Base-by-base conservation (phyloP, 2,113 vertebrate species). In the Salvelinus fontinalis region DNA sequence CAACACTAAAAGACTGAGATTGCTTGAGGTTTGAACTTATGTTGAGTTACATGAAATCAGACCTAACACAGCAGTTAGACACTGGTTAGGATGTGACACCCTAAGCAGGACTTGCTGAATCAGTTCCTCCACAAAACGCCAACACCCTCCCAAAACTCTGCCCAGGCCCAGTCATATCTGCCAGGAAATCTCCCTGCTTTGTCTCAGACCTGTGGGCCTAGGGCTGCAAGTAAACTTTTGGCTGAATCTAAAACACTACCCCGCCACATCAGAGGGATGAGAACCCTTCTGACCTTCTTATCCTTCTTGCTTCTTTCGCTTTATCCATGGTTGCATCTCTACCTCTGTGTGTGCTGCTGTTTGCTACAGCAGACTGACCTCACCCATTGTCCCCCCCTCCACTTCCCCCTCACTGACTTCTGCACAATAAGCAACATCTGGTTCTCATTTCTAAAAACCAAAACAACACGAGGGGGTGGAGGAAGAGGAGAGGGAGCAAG, bases 371-470 rank as follows among this genome's bases (percentile, higher is more conserved):
- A 49, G 54, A 74, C 77, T 78, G 70, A 75, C 77, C 67, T 34
- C 74, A 39, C 74, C 51, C 49, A 5, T 64, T 27, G 60, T 24
- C 76, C 65, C 77, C 26, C 80, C 59, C 22, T 44, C 54, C 62
- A 18, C 44, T 67, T 70, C 73, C 67, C 71, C 78, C 29, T 22
- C 27, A 31, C 83, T 85, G 83, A 88, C 78, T 86, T 84, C 75
- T 89, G 90, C 89, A 93, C 90, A 92, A 91, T 92, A 90, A 90
- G 86, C 85, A 90, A 92, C 92, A 94, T 94, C 92, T 94, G 92
- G 84, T 92, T 92, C 90, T 91, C 91, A 90, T 94, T 92, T 90
- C 85, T 71, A 79, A 82, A 91, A 91, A 89, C 86, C 90, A 92
- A 92, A 93, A 94, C 89, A 93, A 93, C 90, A 83, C 3, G 71